Conservation (phyloP, 2,888 invertebrate genomes). For the Aspidiotus rigidus region DNA sequence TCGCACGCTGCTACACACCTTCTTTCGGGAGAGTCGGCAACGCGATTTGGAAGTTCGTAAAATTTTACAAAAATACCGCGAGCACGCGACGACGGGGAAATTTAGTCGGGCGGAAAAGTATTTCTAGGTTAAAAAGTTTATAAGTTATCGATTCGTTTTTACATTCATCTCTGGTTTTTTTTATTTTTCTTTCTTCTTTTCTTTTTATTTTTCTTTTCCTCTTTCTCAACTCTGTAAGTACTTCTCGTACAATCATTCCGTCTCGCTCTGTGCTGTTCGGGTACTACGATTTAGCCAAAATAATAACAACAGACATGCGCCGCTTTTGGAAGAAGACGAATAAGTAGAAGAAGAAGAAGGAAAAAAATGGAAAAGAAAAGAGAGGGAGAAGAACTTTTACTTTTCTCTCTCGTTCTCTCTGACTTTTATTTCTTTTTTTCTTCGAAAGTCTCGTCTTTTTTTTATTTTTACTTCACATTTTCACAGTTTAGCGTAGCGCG, state of each 20-base stretch:
- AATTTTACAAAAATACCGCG: constrained; percentile 15
- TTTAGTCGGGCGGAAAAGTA: constrained; percentile 22
- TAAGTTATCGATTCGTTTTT: constrained; percentile 33
- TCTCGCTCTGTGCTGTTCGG: constrained; percentile 18
- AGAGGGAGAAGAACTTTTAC: background rate
- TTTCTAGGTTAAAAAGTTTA: constrained; percentile 34
- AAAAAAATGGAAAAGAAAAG: background rate
- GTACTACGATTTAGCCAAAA: constrained; percentile 28
- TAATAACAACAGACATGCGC: constrained; percentile 16
- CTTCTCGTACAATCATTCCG: constrained; percentile 29
- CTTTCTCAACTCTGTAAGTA: constrained; percentile 28
- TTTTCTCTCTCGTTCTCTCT: constrained; percentile 2
- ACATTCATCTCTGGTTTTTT: constrained; percentile 27
- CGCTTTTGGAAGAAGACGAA: background rate
- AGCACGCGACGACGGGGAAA: constrained; percentile 21
- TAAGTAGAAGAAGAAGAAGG: too few species aligned
- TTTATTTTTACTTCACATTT: constrained; percentile 11
- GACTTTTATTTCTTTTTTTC: constrained; percentile 1
- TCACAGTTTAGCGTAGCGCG: constrained; percentile 25
- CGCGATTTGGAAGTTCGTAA: constrained; percentile 2
- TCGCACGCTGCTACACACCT: too few species aligned
- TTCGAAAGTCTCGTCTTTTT: background rate
- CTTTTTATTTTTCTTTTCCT: constrained; percentile 12
- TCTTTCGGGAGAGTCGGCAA: too few species aligned
- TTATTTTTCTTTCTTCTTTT: constrained; percentile 2